Evolutionary conservation across 2,888 invertebrate species (phyloP).

Genomic region (Druceiella hillmani): DNA sequence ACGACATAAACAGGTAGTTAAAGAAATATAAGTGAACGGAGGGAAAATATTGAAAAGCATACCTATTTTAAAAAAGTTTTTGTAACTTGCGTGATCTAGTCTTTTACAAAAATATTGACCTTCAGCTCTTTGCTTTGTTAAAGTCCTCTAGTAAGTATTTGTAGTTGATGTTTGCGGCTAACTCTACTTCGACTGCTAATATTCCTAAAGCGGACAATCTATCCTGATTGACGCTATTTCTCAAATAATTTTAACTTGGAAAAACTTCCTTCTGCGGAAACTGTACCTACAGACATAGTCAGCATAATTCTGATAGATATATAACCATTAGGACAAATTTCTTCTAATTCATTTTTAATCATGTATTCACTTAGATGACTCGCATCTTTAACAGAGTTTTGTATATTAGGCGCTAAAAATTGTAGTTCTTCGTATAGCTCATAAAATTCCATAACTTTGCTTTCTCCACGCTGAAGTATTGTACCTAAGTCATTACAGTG

Average conservation of each 20-base stretch:
- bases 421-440: too few species aligned
- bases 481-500: too few species aligned
- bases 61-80: not conserved
- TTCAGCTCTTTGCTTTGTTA: not conserved
- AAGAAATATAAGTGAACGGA: not conserved
- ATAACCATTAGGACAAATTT: not conserved
- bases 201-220: not conserved
- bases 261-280: not conserved
- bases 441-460: too few species aligned
- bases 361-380: not conserved
- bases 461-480: too few species aligned
- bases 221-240: not conserved
- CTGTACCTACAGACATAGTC: not conserved
- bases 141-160: not conserved
- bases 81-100: not conserved
- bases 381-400: too few species aligned
- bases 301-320: not conserved
- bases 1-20: too few species aligned
- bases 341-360: not conserved
- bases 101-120: not conserved
- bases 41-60: not conserved
- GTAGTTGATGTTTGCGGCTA: not conserved
- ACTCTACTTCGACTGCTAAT: not conserved
- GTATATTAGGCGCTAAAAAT: too few species aligned
- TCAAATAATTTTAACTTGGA: not conserved